Evolutionary conservation across 2,113 vertebrate genomes (phyloP), one percentile per base, ranked within the genome.

Genomic region (Istiophorus platypterus): DNA sequence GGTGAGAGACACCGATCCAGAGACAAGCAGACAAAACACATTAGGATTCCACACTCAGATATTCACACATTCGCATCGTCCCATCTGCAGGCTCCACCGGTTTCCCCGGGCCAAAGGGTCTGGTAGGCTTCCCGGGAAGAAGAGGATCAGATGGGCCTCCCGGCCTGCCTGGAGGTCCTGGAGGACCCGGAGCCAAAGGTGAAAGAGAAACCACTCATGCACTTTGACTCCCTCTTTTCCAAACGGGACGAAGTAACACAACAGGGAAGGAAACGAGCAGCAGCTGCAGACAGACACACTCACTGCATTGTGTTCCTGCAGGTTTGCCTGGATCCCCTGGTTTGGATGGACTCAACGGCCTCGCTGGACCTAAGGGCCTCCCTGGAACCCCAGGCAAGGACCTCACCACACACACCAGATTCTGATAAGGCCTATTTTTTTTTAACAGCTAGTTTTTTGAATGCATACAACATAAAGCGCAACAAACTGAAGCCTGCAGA

Each of bases 331-430:
- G 98, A 72, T 65, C 92, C 59, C 94, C 96, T 34, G 98, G 98
- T 85, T 93, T 99, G 88, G 94, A 94, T 81, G 98, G 97, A 88
- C 94, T 99, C 9, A 97, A 99, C 86, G 98, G 97, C 26, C 96
- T 99, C 64, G 95, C 88, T 67, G 98, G 98, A 87, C 95, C 97
- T 10, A 99, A 96, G 82, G 98, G 98, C 0, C 92, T 93, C 47
- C 81, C 93, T 72, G 98, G 98, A 92, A 96, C 94, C n/a, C 96
- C 95, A 95, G 98, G 98, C 96, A 87, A 91, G 94, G 67, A 56
- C 58, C 24, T 51, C 59, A 15, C 41, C 12, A 42, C 8, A 65
- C 11, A 4, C 22, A 37, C 4, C 13, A 59, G 7, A 34, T 7
- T 41, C 18, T 22, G 2, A 27, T 17, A 39, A 39, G 4, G 34